Conservation (phyloP, 2,797 vertebrate species). For the Gymnopithys bicolor region DNA sequence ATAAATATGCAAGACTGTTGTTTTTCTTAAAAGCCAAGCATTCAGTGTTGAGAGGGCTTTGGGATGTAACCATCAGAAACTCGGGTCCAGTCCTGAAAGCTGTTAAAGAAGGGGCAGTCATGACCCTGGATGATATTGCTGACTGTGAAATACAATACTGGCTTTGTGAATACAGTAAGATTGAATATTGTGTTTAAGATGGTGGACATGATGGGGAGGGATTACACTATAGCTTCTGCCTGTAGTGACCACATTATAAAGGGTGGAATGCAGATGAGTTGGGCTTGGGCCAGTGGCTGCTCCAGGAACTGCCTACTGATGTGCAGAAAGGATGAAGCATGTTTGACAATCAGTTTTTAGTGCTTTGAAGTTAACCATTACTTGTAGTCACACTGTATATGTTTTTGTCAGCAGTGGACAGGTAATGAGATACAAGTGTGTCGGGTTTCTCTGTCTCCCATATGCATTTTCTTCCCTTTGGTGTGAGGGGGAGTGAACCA, state of each 20-base stretch:
- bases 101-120: background rate
- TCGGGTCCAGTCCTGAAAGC: background rate
- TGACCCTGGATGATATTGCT: background rate
- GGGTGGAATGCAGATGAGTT: slow-evolving; percentile 17
- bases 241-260: background rate
- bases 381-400: slow-evolving; percentile 6
- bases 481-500: background rate
- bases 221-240: background rate
- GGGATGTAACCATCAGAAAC: background rate
- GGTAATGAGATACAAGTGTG: slow-evolving; percentile 27
- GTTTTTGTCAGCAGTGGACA: slow-evolving; percentile 30
- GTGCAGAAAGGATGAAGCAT: slow-evolving; percentile 20
- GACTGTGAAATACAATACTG: background rate
- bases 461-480: background rate
- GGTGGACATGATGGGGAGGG: background rate
- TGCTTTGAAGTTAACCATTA: slow-evolving; percentile 52
- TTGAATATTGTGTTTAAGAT: background rate
- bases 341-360: slow-evolving; percentile 3
- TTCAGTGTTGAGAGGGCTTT: background rate
- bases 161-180: background rate
- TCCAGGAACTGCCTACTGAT: background rate
- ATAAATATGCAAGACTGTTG: background rate
- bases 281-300: background rate
- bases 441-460: slow-evolving; percentile 31
- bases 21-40: slow-evolving; percentile 19